These are phyloP conservation scores for Priocnemis perturbator DNA, from an alignment of 2,888 invertebrate genomes.

Conservation along the genomic window DNA sequence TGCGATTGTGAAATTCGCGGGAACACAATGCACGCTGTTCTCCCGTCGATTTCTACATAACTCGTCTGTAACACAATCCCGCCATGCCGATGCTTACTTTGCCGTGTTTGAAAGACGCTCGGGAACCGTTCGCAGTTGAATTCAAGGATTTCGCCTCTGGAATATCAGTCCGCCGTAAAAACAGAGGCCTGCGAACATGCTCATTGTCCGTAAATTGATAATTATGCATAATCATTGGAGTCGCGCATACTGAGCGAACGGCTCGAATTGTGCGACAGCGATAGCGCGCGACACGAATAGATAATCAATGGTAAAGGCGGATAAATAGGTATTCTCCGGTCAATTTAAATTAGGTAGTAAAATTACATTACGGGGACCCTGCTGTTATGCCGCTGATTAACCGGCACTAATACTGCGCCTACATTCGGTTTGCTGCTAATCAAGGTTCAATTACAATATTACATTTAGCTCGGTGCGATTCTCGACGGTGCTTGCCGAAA, in stretches of 20 bases:
- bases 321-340: constrained; percentile 58
- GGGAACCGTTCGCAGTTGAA: no score
- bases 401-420: constrained; percentile 20
- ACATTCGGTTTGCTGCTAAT: constrained; percentile 29
- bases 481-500: neutral
- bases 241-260: constrained; percentile 26
- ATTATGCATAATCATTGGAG: constrained; percentile 43
- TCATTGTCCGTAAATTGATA: constrained; percentile 23
- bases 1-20: no score
- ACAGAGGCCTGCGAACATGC: neutral
- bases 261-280: constrained; percentile 24
- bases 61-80: no score
- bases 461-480: constrained; percentile 2
- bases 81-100: no score
- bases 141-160: no score
- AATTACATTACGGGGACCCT: constrained; percentile 45
- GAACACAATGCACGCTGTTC: no score
- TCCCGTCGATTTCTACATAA: no score
- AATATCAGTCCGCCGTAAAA: no score
- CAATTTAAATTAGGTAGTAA: constrained; percentile 56
- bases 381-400: constrained; percentile 38
- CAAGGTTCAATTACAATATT: constrained; percentile 13
- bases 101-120: no score
- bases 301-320: constrained; percentile 54
- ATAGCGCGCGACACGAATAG: constrained; percentile 49